These are phyloP conservation scores for Lepidocyrtinus sp. DNA, from an alignment of 2,888 invertebrate species.

Conservation along the genomic window DNA sequence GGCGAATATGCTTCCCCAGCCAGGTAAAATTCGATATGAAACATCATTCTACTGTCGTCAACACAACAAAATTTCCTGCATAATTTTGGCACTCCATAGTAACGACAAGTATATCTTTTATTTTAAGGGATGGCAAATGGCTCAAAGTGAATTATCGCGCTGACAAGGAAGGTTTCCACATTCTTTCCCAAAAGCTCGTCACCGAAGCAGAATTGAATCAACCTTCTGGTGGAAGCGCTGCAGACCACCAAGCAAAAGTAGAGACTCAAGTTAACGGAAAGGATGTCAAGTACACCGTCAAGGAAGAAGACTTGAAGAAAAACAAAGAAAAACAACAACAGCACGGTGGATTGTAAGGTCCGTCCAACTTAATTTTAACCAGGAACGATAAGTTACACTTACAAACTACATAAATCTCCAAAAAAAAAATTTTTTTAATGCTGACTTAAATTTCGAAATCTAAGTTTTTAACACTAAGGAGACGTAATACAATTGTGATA, in stretches of 20 bases:
- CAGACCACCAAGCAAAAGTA: conserved; percentile 56
- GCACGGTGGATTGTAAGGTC: conserved; percentile 41
- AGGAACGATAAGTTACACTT: too few relatives aligned
- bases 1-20: conserved; percentile 62
- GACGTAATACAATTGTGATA: too few relatives aligned
- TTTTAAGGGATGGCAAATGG: conserved; percentile 54
- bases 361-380: neutral
- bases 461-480: too few relatives aligned
- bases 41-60: too few relatives aligned
- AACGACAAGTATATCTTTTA: conserved; percentile 1
- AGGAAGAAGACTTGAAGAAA: conserved; percentile 59
- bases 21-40: too few relatives aligned
- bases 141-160: conserved; percentile 58
- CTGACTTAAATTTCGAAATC: too few relatives aligned
- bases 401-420: too few relatives aligned
- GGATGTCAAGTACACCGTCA: conserved; percentile 60
- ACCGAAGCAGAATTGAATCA: conserved; percentile 24
- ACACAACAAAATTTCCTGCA: too few relatives aligned
- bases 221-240: conserved; percentile 30
- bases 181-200: conserved; percentile 54
- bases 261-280: conserved; percentile 53
- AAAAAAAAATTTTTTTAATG: too few relatives aligned
- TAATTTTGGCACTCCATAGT: too few relatives aligned
- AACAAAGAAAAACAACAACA: conserved; percentile 22
- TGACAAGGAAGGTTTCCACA: conserved; percentile 60